Evolutionary conservation across 2,797 vertebrate species (phyloP).

Genomic region (Sciurus carolinensis): DNA sequence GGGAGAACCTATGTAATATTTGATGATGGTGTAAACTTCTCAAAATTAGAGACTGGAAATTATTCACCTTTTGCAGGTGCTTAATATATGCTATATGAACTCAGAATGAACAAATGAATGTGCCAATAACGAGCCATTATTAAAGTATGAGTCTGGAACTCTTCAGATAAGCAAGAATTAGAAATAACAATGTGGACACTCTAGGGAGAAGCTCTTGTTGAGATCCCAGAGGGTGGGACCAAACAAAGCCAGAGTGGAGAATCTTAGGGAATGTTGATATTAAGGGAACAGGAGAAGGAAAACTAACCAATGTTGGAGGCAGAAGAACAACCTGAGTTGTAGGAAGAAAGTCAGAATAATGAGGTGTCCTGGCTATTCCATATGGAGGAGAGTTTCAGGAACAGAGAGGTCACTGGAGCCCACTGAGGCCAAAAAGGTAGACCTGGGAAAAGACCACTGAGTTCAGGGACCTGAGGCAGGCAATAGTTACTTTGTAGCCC

Average conservation of each 20-base stretch:
- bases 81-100: neutral
- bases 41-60: neutral
- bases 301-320: neutral
- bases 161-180: neutral
- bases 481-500: neutral
- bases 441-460: neutral
- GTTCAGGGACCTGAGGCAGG: neutral
- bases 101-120: neutral
- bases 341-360: neutral
- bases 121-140: neutral
- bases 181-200: neutral
- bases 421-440: neutral
- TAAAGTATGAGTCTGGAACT: neutral
- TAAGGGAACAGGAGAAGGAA: neutral
- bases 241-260: conserved; percentile 11
- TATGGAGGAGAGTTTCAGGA: conserved; percentile 3
- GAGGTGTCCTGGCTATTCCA: neutral
- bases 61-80: conserved; percentile 39
- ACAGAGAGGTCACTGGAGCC: neutral
- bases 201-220: neutral
- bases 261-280: conserved; percentile 13
- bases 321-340: neutral
- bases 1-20: neutral
- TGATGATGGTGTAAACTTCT: neutral
- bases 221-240: neutral